Conservation (phyloP, 2,113 vertebrate species). For the Ameiurus melas region DNA sequence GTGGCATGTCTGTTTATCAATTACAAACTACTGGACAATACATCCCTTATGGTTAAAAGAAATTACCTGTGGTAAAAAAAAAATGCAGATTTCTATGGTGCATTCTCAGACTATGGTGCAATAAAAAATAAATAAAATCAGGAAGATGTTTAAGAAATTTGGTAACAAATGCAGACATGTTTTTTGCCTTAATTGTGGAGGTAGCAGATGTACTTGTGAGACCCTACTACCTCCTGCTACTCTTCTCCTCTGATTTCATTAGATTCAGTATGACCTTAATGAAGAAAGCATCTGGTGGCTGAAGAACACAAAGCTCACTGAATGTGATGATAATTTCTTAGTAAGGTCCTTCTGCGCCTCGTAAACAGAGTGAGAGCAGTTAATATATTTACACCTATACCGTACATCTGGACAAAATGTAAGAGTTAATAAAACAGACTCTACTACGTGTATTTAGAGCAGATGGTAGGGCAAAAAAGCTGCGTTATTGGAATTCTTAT, state of each 20-base stretch:
- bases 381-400: neutral
- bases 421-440: neutral
- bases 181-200: neutral
- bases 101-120: constrained; percentile 26
- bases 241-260: neutral
- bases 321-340: neutral
- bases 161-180: constrained; percentile 32
- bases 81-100: neutral
- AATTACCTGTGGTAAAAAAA: constrained; percentile 43
- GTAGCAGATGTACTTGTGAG: neutral
- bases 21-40: constrained; percentile 41
- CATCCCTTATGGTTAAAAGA: neutral
- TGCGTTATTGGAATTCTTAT: neutral
- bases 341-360: constrained; percentile 10
- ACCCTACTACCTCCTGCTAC: neutral
- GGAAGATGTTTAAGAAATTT: constrained; percentile 51
- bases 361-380: neutral
- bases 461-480: neutral
- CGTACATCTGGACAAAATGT: neutral
- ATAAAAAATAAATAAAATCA: constrained; percentile 43
- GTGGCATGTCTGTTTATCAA: constrained; percentile 48
- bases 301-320: constrained; percentile 10
- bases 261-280: constrained; percentile 21
- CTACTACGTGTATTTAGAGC: neutral
- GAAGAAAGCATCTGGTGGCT: constrained; percentile 16